Evolutionary conservation across 1,140 invertebrate genomes (phyloP).

Genomic region (Neodiprion virginianus): DNA sequence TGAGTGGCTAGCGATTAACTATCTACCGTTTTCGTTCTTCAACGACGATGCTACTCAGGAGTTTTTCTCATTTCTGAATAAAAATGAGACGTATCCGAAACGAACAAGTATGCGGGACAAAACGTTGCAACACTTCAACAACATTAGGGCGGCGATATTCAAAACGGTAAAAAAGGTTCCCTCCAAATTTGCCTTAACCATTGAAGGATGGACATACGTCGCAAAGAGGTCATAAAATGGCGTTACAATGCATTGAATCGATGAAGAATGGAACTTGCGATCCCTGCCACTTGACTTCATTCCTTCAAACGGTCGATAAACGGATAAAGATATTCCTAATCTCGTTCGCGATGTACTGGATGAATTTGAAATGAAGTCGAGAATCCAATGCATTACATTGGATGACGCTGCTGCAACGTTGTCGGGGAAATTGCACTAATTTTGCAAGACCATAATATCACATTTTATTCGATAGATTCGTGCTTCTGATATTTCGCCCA

Average conservation of each 20-base stretch:
- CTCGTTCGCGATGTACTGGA: slow-evolving; percentile 22
- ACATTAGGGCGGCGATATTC: slow-evolving; percentile 4
- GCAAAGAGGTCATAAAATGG: slow-evolving; percentile 22
- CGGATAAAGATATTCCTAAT: slow-evolving; percentile 22
- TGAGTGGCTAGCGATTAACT: slow-evolving; percentile 23
- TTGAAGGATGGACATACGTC: slow-evolving; percentile 27
- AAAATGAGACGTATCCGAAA: slow-evolving; percentile 15
- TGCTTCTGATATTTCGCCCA: slow-evolving; percentile 38
- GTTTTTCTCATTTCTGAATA: slow-evolving; percentile 19
- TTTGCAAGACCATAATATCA: not conserved
- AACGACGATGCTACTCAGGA: slow-evolving; percentile 23
- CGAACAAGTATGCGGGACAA: slow-evolving; percentile 13
- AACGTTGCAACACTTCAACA: not conserved
- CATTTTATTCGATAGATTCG: slow-evolving; percentile 32
- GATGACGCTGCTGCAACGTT: slow-evolving; percentile 21
- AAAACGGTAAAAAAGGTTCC: not conserved
- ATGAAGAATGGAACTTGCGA: slow-evolving; percentile 26
- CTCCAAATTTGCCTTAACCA: slow-evolving; percentile 24
- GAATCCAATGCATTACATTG: slow-evolving; percentile 27
- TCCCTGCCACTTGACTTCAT: slow-evolving; percentile 27
- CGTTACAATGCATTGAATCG: slow-evolving; percentile 26
- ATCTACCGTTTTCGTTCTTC: slow-evolving; percentile 26
- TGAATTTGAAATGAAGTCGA: slow-evolving; percentile 15
- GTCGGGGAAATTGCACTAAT: slow-evolving; percentile 14
- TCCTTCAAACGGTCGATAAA: slow-evolving; percentile 23